Evolutionary conservation across 1,140 invertebrate genomes (phyloP).

Genomic region (Drosophila pandora): DNA sequence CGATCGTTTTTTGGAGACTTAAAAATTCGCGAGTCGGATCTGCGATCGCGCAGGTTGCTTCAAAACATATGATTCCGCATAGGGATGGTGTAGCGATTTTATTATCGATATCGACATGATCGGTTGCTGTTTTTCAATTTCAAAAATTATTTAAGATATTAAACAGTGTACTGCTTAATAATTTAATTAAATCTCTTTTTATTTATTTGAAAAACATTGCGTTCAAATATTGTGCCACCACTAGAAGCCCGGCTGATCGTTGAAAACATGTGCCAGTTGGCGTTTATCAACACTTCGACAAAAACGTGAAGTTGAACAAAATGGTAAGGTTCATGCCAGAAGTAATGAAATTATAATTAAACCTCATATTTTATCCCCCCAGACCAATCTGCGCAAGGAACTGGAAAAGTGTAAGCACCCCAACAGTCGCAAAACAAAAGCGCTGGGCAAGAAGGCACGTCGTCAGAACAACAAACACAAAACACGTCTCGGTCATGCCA

Average conservation of each 20-base stretch:
- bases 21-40: slow-evolving; percentile 27
- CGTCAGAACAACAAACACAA: slow-evolving; percentile 87
- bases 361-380: not conserved
- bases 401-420: slow-evolving; percentile 89
- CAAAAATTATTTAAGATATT: not conserved
- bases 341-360: not conserved
- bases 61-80: slow-evolving; percentile 33
- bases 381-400: slow-evolving; percentile 84
- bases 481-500: slow-evolving; percentile 86
- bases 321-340: slow-evolving; percentile 1
- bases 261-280: slow-evolving; percentile 2
- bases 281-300: slow-evolving; percentile 22
- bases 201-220: not conserved
- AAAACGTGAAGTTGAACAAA: slow-evolving; percentile 22
- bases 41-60: slow-evolving; percentile 25
- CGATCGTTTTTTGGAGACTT: not conserved
- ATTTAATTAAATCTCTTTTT: not conserved
- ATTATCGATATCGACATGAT: slow-evolving; percentile 22
- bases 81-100: not conserved
- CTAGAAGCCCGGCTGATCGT: slow-evolving; percentile 15
- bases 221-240: not conserved
- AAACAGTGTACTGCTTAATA: not conserved
- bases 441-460: slow-evolving; percentile 87
- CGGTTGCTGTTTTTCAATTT: not conserved
- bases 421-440: slow-evolving; percentile 90